phyloP scores from a whole-genome alignment of 2,888 invertebrate species.

The Clunio marinus region DNA sequence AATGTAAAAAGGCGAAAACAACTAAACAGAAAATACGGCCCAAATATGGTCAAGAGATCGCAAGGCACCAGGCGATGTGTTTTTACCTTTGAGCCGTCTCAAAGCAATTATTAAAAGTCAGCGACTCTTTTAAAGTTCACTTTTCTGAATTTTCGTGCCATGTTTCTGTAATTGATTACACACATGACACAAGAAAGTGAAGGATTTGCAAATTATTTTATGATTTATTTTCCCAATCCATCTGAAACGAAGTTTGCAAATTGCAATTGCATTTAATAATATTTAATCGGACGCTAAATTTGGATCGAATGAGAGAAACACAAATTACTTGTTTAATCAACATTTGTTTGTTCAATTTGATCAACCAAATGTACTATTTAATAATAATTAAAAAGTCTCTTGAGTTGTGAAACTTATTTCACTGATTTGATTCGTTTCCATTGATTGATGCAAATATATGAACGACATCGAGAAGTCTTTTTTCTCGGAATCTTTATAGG shows the following conservation, averaged over 20 bases:
- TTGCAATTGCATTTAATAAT: conserved; percentile 4
- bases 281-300: conserved; percentile 15
- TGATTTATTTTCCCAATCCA: not conserved
- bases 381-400: conserved; percentile 30
- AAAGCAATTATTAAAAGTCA: conserved; percentile 37
- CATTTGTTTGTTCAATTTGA: not conserved
- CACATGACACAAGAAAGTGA: not conserved
- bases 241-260: not conserved
- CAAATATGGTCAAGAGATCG: conserved; percentile 33
- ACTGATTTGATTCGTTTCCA: not conserved
- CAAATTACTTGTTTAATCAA: too few relatives aligned
- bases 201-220: conserved; percentile 2
- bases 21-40: conserved; percentile 32
- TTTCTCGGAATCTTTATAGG: conserved; percentile 1
- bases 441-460: conserved; percentile 36
- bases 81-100: conserved; percentile 34
- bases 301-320: conserved; percentile 29
- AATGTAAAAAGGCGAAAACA: conserved; percentile 30
- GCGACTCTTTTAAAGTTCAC: conserved; percentile 10
- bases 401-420: not conserved
- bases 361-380: conserved; percentile 28
- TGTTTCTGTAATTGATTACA: conserved; percentile 4
- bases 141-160: not conserved
- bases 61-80: conserved; percentile 21
- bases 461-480: conserved; percentile 2